phyloP scores from a whole-genome alignment of 2,888 invertebrate genomes.

The Phrixothrix hirtus region DNA sequence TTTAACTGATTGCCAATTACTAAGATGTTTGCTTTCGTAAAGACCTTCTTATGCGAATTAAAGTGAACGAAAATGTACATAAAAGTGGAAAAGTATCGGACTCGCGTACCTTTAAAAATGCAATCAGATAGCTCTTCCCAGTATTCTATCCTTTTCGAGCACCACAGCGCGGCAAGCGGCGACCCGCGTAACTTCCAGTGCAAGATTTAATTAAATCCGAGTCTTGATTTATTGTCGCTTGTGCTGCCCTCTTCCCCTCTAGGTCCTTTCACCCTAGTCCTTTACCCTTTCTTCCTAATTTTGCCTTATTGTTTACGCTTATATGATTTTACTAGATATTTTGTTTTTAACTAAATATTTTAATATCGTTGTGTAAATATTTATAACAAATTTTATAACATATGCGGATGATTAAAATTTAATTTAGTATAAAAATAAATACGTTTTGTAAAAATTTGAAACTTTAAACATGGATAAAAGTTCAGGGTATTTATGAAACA shows the following conservation, averaged over 20 bases:
- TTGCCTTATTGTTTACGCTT: constrained; percentile 41
- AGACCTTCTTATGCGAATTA: constrained; percentile 16
- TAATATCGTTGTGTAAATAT: too few species aligned
- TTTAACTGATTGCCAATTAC: constrained; percentile 40
- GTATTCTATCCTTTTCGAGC: constrained; percentile 34
- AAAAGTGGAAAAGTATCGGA: constrained; percentile 15
- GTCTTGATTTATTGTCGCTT: constrained; percentile 61
- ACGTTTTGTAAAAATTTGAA: too few species aligned
- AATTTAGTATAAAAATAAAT: too few species aligned
- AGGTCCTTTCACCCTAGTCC: constrained; percentile 34
- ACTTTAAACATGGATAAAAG: constrained; percentile 4
- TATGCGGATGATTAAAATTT: too few species aligned
- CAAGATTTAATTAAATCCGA: constrained; percentile 62
- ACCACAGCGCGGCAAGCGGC: constrained; percentile 57
- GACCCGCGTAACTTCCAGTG: constrained; percentile 60
- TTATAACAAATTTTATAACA: too few species aligned
- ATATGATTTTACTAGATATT: constrained; percentile 39
- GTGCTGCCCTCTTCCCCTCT: constrained; percentile 37
- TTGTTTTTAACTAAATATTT: too few species aligned
- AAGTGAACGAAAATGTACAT: constrained; percentile 16
- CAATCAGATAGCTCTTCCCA: constrained; percentile 25
- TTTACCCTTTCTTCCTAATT: constrained; percentile 34
- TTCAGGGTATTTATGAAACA: constrained; percentile 19
- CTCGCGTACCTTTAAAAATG: constrained; percentile 26
- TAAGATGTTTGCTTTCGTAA: constrained; percentile 24